A percentile compares a stretch with the other conserved stretches of the same genome.
phyloP scores from a whole-genome alignment of 2,797 vertebrate genomes.

The Megaceryle alcyon region DNA sequence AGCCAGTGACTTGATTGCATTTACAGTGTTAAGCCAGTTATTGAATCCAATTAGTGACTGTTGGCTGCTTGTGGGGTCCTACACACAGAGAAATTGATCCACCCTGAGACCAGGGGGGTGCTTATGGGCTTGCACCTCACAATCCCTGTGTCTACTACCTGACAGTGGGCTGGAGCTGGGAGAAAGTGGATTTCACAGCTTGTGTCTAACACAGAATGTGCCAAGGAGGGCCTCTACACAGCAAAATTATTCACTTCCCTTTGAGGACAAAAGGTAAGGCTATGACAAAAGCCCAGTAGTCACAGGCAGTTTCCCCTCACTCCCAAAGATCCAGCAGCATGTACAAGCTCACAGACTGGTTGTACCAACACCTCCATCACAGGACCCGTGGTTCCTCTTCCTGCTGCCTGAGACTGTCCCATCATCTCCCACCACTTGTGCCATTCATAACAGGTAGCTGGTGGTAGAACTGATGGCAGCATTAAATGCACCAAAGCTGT shows the following conservation, averaged over 20 bases:
- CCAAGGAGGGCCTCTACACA: not conserved
- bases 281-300: not conserved
- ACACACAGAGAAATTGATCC: not conserved
- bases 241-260: not conserved
- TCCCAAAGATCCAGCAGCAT: not conserved
- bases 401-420: not conserved
- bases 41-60: not conserved
- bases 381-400: not conserved
- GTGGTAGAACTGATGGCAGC: fast-evolving
- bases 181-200: not conserved
- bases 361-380: not conserved
- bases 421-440: not conserved
- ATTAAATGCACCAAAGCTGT: not conserved
- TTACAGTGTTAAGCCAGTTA: not conserved
- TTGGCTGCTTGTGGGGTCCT: not conserved
- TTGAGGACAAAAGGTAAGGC: not conserved
- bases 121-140: not conserved
- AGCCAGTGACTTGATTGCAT: not conserved
- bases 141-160: not conserved
- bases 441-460: not conserved
- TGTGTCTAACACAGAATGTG: not conserved
- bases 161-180: not conserved
- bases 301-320: not conserved
- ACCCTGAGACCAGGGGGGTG: not conserved
- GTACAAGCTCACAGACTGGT: fast-evolving